Base-by-base conservation (phyloP, 2,113 vertebrate species). In the Bubo scandiacus region DNA sequence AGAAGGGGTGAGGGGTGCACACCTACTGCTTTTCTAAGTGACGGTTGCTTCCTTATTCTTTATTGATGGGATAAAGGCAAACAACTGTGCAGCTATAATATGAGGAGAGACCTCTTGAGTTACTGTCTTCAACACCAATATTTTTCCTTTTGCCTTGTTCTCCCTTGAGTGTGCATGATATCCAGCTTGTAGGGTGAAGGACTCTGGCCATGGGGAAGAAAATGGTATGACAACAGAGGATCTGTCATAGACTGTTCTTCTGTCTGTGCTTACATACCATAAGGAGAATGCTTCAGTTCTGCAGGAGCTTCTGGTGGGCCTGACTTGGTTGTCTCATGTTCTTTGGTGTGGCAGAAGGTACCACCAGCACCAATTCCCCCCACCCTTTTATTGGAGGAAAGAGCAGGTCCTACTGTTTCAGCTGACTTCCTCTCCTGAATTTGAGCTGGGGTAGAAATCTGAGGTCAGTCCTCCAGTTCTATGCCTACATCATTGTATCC, bases 101-200 rank as follows among this genome's bases (percentile, higher is more conserved):
- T n/a, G 27, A 58, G 19, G 23, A 79, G n/a, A 2, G 12, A 5
- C 10, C 9, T 88, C 42, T 26, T 0, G 2, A 62, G 15, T 42
- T 85, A 18, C 16, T 38, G 10, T 65, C 25, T 45, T 85, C 57
- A 70, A 51, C 32, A 67, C 5, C 29, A 62, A 21, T 12, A 4
- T 70, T 79, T 78, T 70, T 58, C 4, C 16, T 81, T 90, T 88
- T 72, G 49, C 43, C 13, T 79, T 58, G 15, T 23, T 92, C 43
- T 88, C 14, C 9, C 10, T 40, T 95, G 71, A 78, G 15, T 77
- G 2, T 36, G 20, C 2, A 2, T 61, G 36, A 54, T 19, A 62
- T 81, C 7, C 52, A 79, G 6, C 29, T 62, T 71, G 23, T 57
- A 73, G 49, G 9, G 13, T 36, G 54, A 16, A 49, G 10, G 40